A percentile compares a stretch with the other conserved stretches of the same genome.
phyloP scores from a whole-genome alignment of 2,888 invertebrate species.

The Eumacrocentrus americanus region DNA sequence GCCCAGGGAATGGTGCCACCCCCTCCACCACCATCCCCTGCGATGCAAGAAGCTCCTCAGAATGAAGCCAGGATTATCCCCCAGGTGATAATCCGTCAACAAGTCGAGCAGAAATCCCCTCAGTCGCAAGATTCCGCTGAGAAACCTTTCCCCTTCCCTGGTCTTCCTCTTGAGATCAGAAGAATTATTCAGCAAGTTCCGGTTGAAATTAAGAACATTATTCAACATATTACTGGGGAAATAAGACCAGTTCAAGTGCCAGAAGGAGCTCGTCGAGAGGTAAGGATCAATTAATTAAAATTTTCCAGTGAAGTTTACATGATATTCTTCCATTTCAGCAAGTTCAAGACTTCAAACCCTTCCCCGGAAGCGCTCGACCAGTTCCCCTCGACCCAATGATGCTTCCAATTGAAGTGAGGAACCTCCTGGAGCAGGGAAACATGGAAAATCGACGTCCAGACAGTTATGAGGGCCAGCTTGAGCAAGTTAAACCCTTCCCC shows the following conservation, averaged over 20 bases:
- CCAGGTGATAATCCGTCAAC: constrained; percentile 46
- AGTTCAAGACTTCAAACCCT: constrained; percentile 54
- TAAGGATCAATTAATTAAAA: constrained; percentile 28
- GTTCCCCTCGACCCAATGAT: constrained; percentile 50
- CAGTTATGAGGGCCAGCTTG: constrained; percentile 45
- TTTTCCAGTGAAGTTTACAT: not conserved
- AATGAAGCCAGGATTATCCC: constrained; percentile 47
- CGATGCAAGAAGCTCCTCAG: not conserved
- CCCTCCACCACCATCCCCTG: constrained; percentile 43
- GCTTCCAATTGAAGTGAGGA: constrained; percentile 53
- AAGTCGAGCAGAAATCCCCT: constrained; percentile 42
- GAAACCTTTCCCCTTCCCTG: constrained; percentile 55
- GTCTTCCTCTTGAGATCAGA: constrained; percentile 55
- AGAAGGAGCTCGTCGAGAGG: constrained; percentile 53
- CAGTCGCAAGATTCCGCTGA: constrained; percentile 44
- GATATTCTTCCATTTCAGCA: constrained; percentile 29
- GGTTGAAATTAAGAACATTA: constrained; percentile 54
- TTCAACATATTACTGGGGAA: constrained; percentile 53
- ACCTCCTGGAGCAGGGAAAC: constrained; percentile 54
- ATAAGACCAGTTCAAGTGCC: constrained; percentile 46
- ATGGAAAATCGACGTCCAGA: constrained; percentile 51
- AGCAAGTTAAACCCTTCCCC: constrained; percentile 50
- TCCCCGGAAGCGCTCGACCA: constrained; percentile 51
- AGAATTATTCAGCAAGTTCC: constrained; percentile 56
- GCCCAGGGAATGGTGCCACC: constrained; percentile 50